phyloP scores from a whole-genome alignment of 2,113 vertebrate species.

The Tenrec ecaudatus region DNA sequence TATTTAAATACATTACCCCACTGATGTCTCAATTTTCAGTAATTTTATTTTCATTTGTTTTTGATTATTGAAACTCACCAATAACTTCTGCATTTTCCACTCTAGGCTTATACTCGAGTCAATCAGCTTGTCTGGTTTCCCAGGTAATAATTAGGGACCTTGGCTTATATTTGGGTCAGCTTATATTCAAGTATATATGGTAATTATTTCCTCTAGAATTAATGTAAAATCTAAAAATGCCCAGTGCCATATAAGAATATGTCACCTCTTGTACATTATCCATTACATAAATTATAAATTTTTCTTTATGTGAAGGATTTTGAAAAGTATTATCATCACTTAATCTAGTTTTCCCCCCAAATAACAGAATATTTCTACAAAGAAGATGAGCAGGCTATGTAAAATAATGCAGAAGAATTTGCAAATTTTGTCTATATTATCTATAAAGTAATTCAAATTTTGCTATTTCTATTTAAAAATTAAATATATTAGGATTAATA shows the following conservation, averaged over 20 bases:
- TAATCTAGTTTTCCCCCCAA: too few relatives aligned
- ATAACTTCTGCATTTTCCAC: too few relatives aligned
- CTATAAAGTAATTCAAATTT: constrained; percentile 1
- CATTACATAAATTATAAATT: not conserved
- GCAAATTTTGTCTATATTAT: constrained; percentile 14
- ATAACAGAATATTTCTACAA: constrained; percentile 12
- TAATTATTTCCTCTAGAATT: not conserved
- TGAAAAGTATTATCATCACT: constrained; percentile 17
- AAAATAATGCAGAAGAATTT: constrained; percentile 44
- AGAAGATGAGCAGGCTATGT: not conserved
- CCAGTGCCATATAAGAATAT: not conserved
- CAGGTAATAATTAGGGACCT: too few relatives aligned
- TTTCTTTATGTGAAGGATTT: not conserved
- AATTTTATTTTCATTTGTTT: too few relatives aligned
- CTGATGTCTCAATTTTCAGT: too few relatives aligned
- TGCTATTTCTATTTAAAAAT: constrained; percentile 38
- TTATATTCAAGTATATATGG: too few relatives aligned
- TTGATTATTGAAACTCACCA: too few relatives aligned
- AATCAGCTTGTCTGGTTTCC: too few relatives aligned
- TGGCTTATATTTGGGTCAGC: too few relatives aligned
- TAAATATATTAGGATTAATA: constrained; percentile 36
- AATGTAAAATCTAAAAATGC: constrained; percentile 21
- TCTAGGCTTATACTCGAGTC: too few relatives aligned
- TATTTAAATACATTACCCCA: too few relatives aligned
- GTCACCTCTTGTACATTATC: constrained; percentile 41